Base-by-base conservation (phyloP, 2,113 vertebrate species). In the Cyrtonyx montezumae region DNA sequence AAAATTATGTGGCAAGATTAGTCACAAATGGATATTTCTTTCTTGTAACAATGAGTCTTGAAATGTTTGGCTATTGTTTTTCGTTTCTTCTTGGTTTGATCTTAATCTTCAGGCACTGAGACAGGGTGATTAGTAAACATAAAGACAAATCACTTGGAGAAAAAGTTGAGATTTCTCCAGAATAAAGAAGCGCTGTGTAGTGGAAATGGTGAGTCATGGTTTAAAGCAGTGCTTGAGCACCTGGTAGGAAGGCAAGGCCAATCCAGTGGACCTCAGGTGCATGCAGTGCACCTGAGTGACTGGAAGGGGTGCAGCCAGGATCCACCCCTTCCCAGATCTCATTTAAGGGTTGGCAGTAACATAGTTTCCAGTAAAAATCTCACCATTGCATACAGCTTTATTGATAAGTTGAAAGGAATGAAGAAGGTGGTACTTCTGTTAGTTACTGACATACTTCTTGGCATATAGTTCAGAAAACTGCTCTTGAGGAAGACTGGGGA, bases 11-110 rank as follows among this genome's bases (percentile, higher is more conserved):
- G 71, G 48, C 0, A 2, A 19, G 5, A 10, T 13, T 48, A 80
- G 63, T 21, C 56, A 84, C 21, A 22, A 85, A 65, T 65, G 62
- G 21, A 37, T 34, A 78, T 82, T 91, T 87, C 43, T 84, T 91
- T 37, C 25, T 17, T 7, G 3, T 49, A 59, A 90, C 79, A 89
- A 56, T 86, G 37, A 74, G 5, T 40, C 32, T 71, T 74, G 23
- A 91, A 90, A 78, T 34, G 55, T 86, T 71, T 80, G 43, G 13
- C 48, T 90, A 7, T 49, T 79, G 7, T 11, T 37, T 79, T 67
- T 71, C 53, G 2, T 56, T 73, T 80, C 68, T 83, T 25, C 34
- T 79, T 76, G 7, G 9, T 65, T 90, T 82, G 23, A 3, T 67
- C 68, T 32, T 76, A 67, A 37, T 30, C 3, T 51, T 92, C 71